Evolutionary conservation across 2,888 invertebrate genomes (phyloP).

Genomic region (Elysia crispata): DNA sequence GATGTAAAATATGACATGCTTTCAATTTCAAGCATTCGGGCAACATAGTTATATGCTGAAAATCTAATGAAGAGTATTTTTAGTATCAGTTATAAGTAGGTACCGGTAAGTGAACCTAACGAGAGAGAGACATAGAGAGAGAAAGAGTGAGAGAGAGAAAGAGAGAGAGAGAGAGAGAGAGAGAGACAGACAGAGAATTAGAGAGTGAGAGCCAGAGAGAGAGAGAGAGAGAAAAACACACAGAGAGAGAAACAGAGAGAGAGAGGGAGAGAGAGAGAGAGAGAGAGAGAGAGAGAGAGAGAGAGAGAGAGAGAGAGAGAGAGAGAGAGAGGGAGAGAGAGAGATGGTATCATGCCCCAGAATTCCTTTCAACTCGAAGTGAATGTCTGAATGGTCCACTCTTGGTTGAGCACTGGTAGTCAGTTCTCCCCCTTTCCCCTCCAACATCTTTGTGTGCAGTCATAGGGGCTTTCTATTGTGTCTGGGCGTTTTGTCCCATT

Average conservation of each 20-base stretch:
- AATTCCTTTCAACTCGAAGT: not conserved
- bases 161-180: conserved; percentile 11
- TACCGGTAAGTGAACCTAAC: not conserved
- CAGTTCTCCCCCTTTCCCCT: too few species aligned
- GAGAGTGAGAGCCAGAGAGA: not conserved
- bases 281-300: not conserved
- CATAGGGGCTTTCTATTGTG: too few species aligned
- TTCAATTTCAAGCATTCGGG: too few species aligned
- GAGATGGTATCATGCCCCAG: not conserved
- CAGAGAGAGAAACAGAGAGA: not conserved
- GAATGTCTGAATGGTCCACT: too few species aligned
- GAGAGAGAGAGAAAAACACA: not conserved
- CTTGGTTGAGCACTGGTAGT: too few species aligned
- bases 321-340: not conserved
- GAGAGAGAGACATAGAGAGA: conserved; percentile 14
- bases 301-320: not conserved
- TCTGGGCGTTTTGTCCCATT: too few species aligned
- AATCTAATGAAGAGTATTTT: too few species aligned
- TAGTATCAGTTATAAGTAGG: too few species aligned
- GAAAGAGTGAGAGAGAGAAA: conserved; percentile 19
- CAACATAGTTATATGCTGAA: too few species aligned
- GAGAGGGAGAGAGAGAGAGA: conserved; percentile 11
- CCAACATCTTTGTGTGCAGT: too few species aligned
- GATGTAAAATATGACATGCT: too few species aligned
- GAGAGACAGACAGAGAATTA: conserved; percentile 11